Percentiles rank a stretch among this genome's conserved stretches.
Evolutionary conservation across 2,888 invertebrate genomes (phyloP).

Genomic region (Pristionchus japonicus): DNA sequence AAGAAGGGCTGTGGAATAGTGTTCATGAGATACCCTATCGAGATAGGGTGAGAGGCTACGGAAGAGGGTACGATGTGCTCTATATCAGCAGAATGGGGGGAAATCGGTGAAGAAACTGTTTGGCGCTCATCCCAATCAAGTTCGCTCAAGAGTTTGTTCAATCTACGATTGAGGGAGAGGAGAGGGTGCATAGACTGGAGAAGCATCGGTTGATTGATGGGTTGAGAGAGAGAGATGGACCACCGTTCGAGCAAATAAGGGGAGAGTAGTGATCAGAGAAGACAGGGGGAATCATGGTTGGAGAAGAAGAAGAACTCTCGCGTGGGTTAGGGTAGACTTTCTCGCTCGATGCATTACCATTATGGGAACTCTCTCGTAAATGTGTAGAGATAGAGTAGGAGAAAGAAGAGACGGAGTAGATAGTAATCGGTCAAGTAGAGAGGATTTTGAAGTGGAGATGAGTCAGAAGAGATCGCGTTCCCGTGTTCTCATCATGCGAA

Average conservation of each 20-base stretch:
- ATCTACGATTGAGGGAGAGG: constrained; percentile 13
- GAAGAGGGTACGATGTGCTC: background rate
- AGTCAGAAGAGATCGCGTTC: constrained; percentile 32
- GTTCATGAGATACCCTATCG: background rate
- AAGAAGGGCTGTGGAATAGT: background rate
- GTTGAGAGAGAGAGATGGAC: background rate
- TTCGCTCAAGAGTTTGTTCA: constrained; percentile 10
- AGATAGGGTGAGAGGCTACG: background rate
- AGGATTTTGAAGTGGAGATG: constrained; percentile 1
- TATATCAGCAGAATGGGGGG: background rate
- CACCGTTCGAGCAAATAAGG: background rate
- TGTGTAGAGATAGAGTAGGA: background rate
- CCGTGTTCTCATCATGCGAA: background rate
- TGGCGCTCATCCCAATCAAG: constrained; percentile 17
- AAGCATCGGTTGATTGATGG: constrained; percentile 31
- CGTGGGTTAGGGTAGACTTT: background rate
- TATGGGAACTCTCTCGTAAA: constrained; percentile 38
- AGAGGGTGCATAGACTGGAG: constrained; percentile 13
- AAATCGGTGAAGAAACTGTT: background rate
- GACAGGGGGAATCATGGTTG: background rate
- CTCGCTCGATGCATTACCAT: background rate
- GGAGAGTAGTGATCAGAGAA: background rate
- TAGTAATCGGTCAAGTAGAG: constrained; percentile 5
- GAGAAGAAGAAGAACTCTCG: constrained; percentile 1
- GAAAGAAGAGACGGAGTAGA: background rate